These are phyloP conservation scores for Drosophila willistoni DNA, from an alignment of 1,140 invertebrate genomes.

Conservation along the genomic window DNA sequence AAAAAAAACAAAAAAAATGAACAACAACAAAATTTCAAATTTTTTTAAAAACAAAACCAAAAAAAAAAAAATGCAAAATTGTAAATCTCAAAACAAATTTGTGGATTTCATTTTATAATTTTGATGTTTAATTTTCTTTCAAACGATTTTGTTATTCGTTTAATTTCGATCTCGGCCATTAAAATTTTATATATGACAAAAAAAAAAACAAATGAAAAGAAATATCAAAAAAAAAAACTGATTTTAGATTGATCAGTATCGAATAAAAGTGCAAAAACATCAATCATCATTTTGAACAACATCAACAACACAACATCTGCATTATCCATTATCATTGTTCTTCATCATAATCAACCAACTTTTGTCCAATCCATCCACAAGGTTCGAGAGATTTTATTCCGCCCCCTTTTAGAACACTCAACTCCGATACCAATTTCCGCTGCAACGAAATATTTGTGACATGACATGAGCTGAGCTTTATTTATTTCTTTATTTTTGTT, in stretches of 20 bases:
- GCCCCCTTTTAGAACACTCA: no score
- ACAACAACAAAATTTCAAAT: constrained; percentile 33
- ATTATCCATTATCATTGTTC: no score
- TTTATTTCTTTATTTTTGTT: no score
- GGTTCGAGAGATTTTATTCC: no score
- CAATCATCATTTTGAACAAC: constrained; percentile 22
- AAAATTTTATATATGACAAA: not conserved
- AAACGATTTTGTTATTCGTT: constrained; percentile 35
- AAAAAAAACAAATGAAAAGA: no score
- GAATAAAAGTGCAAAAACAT: constrained; percentile 58
- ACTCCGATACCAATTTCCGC: no score
- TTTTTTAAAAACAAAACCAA: constrained; percentile 20
- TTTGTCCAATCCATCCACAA: no score
- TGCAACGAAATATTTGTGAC: no score
- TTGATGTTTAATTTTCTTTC: not conserved
- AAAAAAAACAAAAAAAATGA: constrained; percentile 32
- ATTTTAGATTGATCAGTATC: constrained; percentile 83
- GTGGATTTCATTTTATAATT: constrained; percentile 39
- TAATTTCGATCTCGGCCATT: constrained; percentile 61
- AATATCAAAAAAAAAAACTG: constrained; percentile 56
- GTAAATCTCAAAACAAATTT: constrained; percentile 22
- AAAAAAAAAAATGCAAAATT: constrained; percentile 16
- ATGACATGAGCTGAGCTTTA: no score
- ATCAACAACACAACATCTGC: constrained; percentile 20
- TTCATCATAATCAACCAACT: no score